Evolutionary conservation across 1,140 invertebrate genomes (phyloP).

Genomic region (Drosophila ohnishii): DNA sequence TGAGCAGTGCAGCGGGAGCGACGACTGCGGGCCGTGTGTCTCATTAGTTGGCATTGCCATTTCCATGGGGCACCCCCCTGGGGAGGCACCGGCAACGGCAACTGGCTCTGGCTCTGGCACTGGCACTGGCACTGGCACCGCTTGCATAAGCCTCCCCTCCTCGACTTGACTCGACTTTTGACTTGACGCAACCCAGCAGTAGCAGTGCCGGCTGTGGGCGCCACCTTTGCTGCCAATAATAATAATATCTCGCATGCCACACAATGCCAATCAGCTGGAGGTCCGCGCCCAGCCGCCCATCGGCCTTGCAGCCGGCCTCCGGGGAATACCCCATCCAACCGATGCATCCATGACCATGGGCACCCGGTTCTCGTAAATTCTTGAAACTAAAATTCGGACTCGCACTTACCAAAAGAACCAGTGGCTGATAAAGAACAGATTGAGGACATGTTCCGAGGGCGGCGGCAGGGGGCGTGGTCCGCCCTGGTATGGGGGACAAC

Average conservation of each 20-base stretch:
- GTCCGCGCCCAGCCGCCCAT: conserved; percentile 16
- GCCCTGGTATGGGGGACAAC: conserved; percentile 86
- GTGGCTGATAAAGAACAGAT: conserved; percentile 84
- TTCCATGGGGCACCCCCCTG: conserved; percentile 27
- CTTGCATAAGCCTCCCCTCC: conserved; percentile 66
- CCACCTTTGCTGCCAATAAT: conserved; percentile 76
- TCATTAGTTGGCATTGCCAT: conserved; percentile 76
- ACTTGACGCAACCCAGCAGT: conserved; percentile 58
- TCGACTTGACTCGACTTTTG: conserved; percentile 64
- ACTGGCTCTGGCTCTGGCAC: background rate
- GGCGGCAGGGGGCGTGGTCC: conserved; percentile 83
- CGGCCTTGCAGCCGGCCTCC: conserved; percentile 40
- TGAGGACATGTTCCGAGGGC: conserved; percentile 83
- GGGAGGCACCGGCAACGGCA: conserved; percentile 7
- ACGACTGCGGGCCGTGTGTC: conserved; percentile 36
- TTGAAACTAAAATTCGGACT: background rate
- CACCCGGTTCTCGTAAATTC: background rate
- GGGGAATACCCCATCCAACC: conserved; percentile 26
- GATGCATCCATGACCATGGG: conserved; percentile 22
- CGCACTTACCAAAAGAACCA: conserved; percentile 84
- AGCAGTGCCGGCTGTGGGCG: conserved; percentile 40
- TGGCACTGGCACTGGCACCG: background rate
- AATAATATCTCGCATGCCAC: conserved; percentile 60
- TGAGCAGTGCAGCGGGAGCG: conserved; percentile 28
- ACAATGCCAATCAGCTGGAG: conserved; percentile 60